Percentiles rank a stretch among this genome's conserved stretches.
phyloP scores from a whole-genome alignment of 1,140 invertebrate genomes.

The Caenorhabditis latens region DNA sequence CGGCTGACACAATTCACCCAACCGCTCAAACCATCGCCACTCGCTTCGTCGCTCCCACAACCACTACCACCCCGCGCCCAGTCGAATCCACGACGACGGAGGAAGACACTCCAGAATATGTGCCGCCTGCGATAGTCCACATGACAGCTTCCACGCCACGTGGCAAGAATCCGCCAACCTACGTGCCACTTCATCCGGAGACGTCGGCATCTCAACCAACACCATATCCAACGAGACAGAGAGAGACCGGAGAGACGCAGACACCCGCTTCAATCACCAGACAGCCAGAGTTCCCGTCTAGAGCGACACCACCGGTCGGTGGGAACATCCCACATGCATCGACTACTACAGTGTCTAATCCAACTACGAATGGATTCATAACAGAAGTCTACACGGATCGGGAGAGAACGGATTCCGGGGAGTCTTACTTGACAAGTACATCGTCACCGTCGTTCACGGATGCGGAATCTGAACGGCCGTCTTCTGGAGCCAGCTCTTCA shows the following conservation, averaged over 20 bases:
- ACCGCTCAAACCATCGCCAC: constrained; percentile 34
- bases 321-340: neutral
- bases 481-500: neutral
- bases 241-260: neutral
- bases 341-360: neutral
- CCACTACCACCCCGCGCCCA: neutral
- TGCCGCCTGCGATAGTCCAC: constrained; percentile 4
- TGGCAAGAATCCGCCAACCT: constrained; percentile 21
- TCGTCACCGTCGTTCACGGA: neutral
- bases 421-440: neutral
- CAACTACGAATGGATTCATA: neutral
- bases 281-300: constrained; percentile 9
- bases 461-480: neutral
- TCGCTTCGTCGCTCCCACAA: neutral
- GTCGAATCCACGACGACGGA: constrained; percentile 41
- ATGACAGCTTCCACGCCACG: constrained; percentile 46
- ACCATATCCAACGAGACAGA: constrained; percentile 30
- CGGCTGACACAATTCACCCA: neutral
- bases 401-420: constrained; percentile 20
- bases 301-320: neutral
- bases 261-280: constrained; percentile 12
- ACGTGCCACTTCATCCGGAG: constrained; percentile 36
- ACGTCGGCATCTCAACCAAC: constrained; percentile 50
- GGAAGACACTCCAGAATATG: constrained; percentile 29
- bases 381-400: constrained; percentile 19